These are phyloP conservation scores for Oscheius sp. DNA, from an alignment of 2,888 invertebrate species.

Conservation along the genomic window DNA sequence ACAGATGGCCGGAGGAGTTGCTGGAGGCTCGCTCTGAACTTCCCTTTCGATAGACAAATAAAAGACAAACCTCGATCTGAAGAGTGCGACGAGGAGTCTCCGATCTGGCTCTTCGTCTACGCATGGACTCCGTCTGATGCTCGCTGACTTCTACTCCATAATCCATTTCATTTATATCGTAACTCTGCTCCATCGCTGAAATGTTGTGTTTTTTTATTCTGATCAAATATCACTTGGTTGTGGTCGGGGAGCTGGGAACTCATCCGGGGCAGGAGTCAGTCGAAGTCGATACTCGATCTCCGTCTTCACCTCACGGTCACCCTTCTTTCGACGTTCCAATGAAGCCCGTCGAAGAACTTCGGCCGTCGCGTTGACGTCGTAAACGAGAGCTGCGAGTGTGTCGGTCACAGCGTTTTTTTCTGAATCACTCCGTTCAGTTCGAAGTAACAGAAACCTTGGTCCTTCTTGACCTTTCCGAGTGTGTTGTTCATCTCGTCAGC, in stretches of 20 bases:
- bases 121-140: constrained; percentile 61
- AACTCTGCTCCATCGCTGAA: constrained; percentile 58
- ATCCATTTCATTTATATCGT: constrained; percentile 63
- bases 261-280: constrained; percentile 65
- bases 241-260: constrained; percentile 38
- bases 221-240: constrained; percentile 34
- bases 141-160: constrained; percentile 67
- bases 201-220: background rate
- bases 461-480: constrained; percentile 61
- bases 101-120: constrained; percentile 64
- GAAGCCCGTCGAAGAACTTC: constrained; percentile 61
- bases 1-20: constrained; percentile 60
- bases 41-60: background rate
- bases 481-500: constrained; percentile 66
- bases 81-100: constrained; percentile 66
- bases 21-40: constrained; percentile 57
- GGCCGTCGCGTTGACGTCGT: constrained; percentile 70
- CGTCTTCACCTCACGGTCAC: constrained; percentile 16
- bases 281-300: constrained; percentile 66
- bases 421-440: constrained; percentile 33
- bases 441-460: constrained; percentile 50
- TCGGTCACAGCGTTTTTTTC: constrained; percentile 68
- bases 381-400: constrained; percentile 69
- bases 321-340: constrained; percentile 44
- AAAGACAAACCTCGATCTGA: constrained; percentile 63